These are phyloP conservation scores for Gallirallus australis DNA, from an alignment of 2,797 vertebrate species.

Conservation along the genomic window DNA sequence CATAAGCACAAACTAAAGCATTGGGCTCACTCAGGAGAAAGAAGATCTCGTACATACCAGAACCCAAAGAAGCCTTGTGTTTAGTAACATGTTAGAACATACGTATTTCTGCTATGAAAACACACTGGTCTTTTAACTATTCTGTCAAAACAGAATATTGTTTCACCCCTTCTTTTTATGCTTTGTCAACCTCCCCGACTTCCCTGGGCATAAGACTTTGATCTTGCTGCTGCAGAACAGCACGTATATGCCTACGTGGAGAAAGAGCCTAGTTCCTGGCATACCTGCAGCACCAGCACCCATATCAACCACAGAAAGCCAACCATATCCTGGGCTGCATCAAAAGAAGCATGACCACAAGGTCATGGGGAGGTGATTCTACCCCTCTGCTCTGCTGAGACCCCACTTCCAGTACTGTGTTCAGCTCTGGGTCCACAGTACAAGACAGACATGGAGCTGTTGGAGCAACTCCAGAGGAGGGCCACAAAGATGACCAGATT, in stretches of 20 bases:
- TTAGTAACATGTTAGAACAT: not conserved
- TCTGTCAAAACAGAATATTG: not conserved
- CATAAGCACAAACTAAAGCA: not conserved
- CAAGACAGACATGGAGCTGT: too few species aligned
- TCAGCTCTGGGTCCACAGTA: too few species aligned
- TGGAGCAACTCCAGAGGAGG: too few species aligned
- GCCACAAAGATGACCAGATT: too few species aligned
- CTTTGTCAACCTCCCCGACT: not conserved
- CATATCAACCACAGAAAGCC: not conserved
- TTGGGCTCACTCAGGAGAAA: accelerated
- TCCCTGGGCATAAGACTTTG: not conserved
- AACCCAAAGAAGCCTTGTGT: not conserved
- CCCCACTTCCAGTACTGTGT: too few species aligned
- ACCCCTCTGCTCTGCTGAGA: too few species aligned
- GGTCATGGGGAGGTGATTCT: too few species aligned
- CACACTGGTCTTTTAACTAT: not conserved
- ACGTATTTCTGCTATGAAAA: not conserved
- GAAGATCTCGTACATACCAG: not conserved
- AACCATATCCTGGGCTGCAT: too few species aligned
- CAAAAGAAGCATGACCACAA: too few species aligned
- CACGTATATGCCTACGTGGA: accelerated
- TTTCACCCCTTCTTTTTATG: not conserved
- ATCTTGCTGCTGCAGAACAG: not conserved
- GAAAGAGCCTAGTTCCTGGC: accelerated
- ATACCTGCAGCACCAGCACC: not conserved